Evolutionary conservation across 2,888 invertebrate species (phyloP).

Genomic region (Microchrysa polita): DNA sequence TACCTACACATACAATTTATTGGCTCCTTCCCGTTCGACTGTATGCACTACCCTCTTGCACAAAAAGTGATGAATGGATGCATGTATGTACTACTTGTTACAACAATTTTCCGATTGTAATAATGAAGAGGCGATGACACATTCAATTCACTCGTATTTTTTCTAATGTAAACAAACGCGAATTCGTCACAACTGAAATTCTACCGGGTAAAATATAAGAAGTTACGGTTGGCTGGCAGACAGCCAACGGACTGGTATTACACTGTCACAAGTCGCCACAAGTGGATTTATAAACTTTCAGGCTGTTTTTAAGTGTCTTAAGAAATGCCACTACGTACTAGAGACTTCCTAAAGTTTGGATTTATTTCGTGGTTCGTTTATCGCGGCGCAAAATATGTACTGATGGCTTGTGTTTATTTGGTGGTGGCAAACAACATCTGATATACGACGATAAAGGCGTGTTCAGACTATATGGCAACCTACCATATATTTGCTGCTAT

Average conservation of each 20-base stretch:
- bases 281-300: conserved; percentile 12
- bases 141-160: conserved; percentile 29
- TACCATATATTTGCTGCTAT: too few species aligned
- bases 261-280: too few species aligned
- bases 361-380: neutral
- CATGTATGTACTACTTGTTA: neutral
- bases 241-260: too few species aligned
- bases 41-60: neutral
- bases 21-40: neutral
- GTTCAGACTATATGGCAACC: too few species aligned
- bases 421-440: neutral
- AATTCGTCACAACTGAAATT: neutral
- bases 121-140: conserved; percentile 32
- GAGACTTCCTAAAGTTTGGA: too few species aligned
- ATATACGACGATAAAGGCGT: neutral
- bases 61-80: conserved; percentile 15
- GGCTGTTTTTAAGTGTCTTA: conserved; percentile 1
- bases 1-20: conserved; percentile 3
- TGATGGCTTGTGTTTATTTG: conserved; percentile 4
- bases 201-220: too few species aligned
- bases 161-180: conserved; percentile 35
- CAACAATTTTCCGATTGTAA: neutral
- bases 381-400: neutral
- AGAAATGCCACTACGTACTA: neutral
- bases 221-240: too few species aligned